These are phyloP conservation scores for Drosophila melanica DNA, from an alignment of 1,140 invertebrate genomes.

Conservation along the genomic window DNA sequence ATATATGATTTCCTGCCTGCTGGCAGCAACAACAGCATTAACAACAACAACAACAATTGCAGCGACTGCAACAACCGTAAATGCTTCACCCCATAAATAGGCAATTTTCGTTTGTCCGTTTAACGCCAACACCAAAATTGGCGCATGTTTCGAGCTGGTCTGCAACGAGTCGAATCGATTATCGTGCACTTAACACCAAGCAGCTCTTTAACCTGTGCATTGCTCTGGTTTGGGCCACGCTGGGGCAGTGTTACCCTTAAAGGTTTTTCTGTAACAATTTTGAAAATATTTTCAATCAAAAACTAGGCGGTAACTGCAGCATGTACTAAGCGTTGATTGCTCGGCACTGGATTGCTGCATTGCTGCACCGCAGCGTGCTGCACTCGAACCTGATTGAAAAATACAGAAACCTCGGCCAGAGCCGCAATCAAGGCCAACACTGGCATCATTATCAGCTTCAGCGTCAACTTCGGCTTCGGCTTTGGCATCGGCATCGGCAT, in stretches of 20 bases:
- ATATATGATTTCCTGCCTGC: slow-evolving; percentile 69
- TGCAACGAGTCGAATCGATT: slow-evolving; percentile 75
- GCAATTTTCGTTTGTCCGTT: slow-evolving; percentile 72
- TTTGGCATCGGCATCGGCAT: slow-evolving; percentile 8
- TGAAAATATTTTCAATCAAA: slow-evolving; percentile 74
- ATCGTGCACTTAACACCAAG: slow-evolving; percentile 80
- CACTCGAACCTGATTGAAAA: slow-evolving; percentile 52
- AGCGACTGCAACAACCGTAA: slow-evolving; percentile 12
- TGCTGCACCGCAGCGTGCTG: slow-evolving; percentile 1
- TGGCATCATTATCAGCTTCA: slow-evolving; percentile 63
- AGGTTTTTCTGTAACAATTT: slow-evolving; percentile 72
- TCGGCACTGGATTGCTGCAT: slow-evolving; percentile 10
- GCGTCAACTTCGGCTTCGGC: slow-evolving; percentile 10
- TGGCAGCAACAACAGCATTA: slow-evolving; percentile 9
- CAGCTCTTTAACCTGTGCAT: slow-evolving; percentile 72
- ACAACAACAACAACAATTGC: slow-evolving; percentile 8
- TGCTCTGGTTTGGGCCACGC: slow-evolving; percentile 20
- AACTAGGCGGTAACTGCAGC: slow-evolving; percentile 54
- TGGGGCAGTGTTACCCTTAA: slow-evolving; percentile 64
- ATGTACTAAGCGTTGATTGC: slow-evolving; percentile 51
- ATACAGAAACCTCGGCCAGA: slow-evolving; percentile 23
- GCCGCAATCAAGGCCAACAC: slow-evolving; percentile 67
- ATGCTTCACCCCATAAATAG: slow-evolving; percentile 67
- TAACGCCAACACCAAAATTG: slow-evolving; percentile 72
- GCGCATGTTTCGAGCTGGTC: slow-evolving; percentile 22